Evolutionary conservation across 23 tunicate species (phyloP), one percentile per base, ranked within the genome.

Genomic region (Halocynthia roretzi): DNA sequence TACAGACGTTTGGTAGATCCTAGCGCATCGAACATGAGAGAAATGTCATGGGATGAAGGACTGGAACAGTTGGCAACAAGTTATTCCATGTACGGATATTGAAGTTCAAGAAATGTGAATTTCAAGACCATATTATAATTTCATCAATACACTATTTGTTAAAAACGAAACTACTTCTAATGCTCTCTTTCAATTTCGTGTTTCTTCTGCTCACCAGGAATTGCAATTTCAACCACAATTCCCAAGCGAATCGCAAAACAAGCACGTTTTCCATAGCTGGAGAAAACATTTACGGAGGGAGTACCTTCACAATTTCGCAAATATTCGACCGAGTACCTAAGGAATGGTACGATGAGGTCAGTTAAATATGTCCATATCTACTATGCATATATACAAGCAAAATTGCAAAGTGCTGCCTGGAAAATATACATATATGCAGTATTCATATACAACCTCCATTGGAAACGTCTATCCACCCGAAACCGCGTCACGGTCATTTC

Each of bases 21-120:
- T 20, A 23, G 17, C 18, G 83, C 83, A 58, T 49, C 61, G 50
- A 51, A 80, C 60, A 80, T 80, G 83, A 60, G 60, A 54, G 10
- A 23, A 22, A 31, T 80, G 76, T 49, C 76, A 8, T 80, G 83
- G 83, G 83, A 80, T 55, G 76, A 80, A 62, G 75, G 7, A 12
- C 51, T 80, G 65, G 83, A 21, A 7, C 49, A 31, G 8, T 17
- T 80, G 14, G 83, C 83, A 50, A 53, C 55, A 49, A 55, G 7
- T 14, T 20, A 67, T n/a, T 58, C 62, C 66, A 51, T 9, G 83
- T 80, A 80, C 51, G 10, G 61, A 71, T 22, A 22, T 71, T 11
- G 0, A 18, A 0, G 54, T 9, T 23, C 18, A 8, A n/a, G 64
- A 60, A 60, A 60, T 0, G 4, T 31, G 44, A 31, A 31, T 31